Base-by-base conservation (phyloP, 2,888 invertebrate genomes). In the Andrena hattorfiana region DNA sequence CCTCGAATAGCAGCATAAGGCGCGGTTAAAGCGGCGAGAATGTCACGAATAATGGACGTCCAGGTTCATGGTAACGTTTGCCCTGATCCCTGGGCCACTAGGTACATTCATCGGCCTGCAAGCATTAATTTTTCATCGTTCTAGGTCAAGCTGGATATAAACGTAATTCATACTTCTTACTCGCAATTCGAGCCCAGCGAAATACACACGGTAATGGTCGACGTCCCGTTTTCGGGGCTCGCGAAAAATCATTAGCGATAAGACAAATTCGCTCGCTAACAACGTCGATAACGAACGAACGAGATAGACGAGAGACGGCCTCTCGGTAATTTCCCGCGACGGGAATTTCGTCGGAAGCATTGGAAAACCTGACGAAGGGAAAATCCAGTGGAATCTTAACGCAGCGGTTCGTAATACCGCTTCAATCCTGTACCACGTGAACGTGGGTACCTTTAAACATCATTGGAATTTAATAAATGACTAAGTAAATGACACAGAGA, bases 261-360 rank as follows among this genome's bases (percentile, higher is more conserved):
- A 86, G 77, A 86, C 72, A 82, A 79, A 81, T 81, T 48, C 35
- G 64, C 60, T 77, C 64, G 77, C 77, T 84, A 84, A 74, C 79
- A 74, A 75, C 62, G 69, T 32, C 68, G 67, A 81, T 85, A 85
- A 85, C 68, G 77, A 79, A 81, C 60, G 60, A 28, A 51, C 71
- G 71, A 62, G 30, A 70, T 42, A 51, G 42, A 0, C 49, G 68
- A 68, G 30, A 8, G 59, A 32, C 67, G 28, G 8, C 23, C 35
- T 59, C 60, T 54, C 60, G 83, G 56, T 74, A 85, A 85, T 83
- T 85, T 76, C 60, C 42, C 73, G 72, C 49, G 51, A 56, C 70
- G 76, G 49, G 56, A 76, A 80, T 83, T 71, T 75, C 63, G 42
- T 54, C 67, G 63, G 16, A 35, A 56, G n/a, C 67, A 68, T 62